These are phyloP conservation scores for Myotis davidii DNA, from an alignment of 2,113 vertebrate species.

Conservation along the genomic window DNA sequence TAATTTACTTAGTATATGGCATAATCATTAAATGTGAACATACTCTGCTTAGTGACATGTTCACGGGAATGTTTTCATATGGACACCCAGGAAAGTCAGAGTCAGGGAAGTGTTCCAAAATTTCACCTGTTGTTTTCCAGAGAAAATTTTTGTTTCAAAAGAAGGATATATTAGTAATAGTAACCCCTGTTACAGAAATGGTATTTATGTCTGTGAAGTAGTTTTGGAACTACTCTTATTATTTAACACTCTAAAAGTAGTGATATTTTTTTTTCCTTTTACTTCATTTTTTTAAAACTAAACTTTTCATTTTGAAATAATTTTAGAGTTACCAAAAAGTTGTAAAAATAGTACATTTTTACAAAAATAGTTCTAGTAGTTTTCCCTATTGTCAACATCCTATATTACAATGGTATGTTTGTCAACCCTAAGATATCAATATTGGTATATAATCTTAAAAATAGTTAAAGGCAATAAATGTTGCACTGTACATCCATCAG, in stretches of 20 bases:
- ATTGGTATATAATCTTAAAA: not conserved
- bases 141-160: not conserved
- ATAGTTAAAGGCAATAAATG: not conserved
- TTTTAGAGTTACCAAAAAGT: constrained; percentile 6
- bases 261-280: not conserved
- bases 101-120: constrained; percentile 36
- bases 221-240: constrained; percentile 37
- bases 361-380: not conserved
- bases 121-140: constrained; percentile 19
- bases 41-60: not conserved
- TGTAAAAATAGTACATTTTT: not conserved
- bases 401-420: not conserved
- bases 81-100: constrained; percentile 5
- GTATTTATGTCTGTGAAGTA: not conserved
- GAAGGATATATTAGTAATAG: not conserved
- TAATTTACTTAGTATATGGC: constrained; percentile 7
- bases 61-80: constrained; percentile 46
- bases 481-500: not conserved
- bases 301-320: constrained; percentile 40
- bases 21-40: constrained; percentile 51
- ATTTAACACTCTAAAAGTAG: constrained; percentile 24
- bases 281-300: not conserved
- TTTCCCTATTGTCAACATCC: not conserved
- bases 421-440: not conserved
- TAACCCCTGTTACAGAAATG: not conserved